phyloP scores from a whole-genome alignment of 2,797 vertebrate genomes.

The Australoheros facetus region DNA sequence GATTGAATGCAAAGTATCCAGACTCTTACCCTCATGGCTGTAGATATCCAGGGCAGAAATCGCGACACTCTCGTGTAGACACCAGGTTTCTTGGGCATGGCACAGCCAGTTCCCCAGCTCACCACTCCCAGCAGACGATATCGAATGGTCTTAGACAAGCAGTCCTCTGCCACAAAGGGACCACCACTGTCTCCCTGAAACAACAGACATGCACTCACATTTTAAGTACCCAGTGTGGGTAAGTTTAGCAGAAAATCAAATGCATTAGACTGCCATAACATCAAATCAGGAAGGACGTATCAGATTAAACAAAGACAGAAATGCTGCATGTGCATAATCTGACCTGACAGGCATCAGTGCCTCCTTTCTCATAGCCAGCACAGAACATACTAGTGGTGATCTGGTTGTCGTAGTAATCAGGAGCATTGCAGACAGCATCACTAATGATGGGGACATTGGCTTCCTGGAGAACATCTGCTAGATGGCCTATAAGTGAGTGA shows the following conservation, averaged over 20 bases:
- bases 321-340: background rate
- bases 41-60: conserved; percentile 91
- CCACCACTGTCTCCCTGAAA: conserved; percentile 91
- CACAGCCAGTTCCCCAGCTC: conserved; percentile 93
- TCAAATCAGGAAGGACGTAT: background rate
- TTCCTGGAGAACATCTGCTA: conserved; percentile 88
- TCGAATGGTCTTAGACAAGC: conserved; percentile 83
- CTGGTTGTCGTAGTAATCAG: conserved; percentile 91
- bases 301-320: background rate
- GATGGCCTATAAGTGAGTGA: conserved; percentile 75
- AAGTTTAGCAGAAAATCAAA: background rate
- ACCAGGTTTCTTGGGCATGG: conserved; percentile 89
- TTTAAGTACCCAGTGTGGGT: background rate
- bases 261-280: background rate
- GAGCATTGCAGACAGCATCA: conserved; percentile 85
- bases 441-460: conserved; percentile 90
- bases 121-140: conserved; percentile 90
- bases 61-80: conserved; percentile 90
- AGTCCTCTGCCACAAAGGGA: conserved; percentile 88
- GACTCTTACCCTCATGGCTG: conserved; percentile 87
- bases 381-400: conserved; percentile 95
- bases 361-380: conserved; percentile 90
- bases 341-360: conserved; percentile 91
- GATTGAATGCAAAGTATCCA: background rate
- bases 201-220: background rate